Evolutionary conservation across 2,888 invertebrate genomes (phyloP), one percentile per base, ranked within the genome.

Genomic region (Rambutsinella grinnellia): DNA sequence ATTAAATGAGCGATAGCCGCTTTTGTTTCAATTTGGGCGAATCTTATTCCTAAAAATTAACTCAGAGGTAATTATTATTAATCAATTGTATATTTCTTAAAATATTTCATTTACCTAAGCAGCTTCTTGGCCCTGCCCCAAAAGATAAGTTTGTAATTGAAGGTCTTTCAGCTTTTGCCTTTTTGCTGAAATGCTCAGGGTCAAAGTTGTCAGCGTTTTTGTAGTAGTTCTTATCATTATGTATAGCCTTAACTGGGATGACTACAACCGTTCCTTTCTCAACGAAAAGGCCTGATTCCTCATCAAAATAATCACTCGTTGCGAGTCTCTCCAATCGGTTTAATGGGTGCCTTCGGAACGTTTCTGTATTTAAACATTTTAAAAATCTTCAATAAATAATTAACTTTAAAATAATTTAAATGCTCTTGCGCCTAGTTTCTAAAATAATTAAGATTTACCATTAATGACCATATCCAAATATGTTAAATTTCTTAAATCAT

Each of bases 261-360:
- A 2, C 66, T 3, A 81, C 67, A 2, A 58, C 5, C 0, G 51
- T 46, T 1, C 60, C 78, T 13, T 76, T 76, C 2, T 72, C 72
- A 2, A 81, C 19, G 3, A 62, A 46, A 2, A 76, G n/a, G 1
- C 72, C 61, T 2, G 66, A 61, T 3, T 63, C 68, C 0, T 77
- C 61, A 5, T 75, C 85, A 82, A 60, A 54, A 44, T 86, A 87
- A 0, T 84, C 82, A 36, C 85, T 85, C 1, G 76, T 81, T 49
- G 86, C 87, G 0, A 84, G 15, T 21, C 87, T 82, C 54, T 87
- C 87, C 0, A 84, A 21, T 3, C 84, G 53, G 66, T 6, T 13
- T 3, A 3, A 5, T 36, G 54, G 54, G 19, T 10, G 17, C n/a
- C 19, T 57, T 17, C 57, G 2, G 3, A 57, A 36, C 5, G 36